Evolutionary conservation across 2,113 vertebrate genomes (phyloP).

Genomic region (Phocoena sinus): DNA sequence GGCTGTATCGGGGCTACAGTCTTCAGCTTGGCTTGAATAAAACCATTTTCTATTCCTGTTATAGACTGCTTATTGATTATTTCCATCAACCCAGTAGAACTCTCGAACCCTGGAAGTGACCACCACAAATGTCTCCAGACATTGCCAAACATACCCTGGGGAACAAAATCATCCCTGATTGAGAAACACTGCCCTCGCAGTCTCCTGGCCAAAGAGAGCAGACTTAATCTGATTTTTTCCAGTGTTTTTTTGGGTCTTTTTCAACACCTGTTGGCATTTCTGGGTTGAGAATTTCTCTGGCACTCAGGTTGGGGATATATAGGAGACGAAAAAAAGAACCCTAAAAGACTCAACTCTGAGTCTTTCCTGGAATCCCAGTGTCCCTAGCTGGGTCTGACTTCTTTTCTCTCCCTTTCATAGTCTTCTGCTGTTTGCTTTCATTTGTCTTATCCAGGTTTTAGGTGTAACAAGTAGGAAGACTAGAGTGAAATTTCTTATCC

Average conservation of each 20-base stretch:
- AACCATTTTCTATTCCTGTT: background rate
- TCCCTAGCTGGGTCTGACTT: background rate
- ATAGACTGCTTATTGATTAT: background rate
- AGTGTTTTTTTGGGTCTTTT: background rate
- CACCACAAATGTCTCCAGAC: background rate
- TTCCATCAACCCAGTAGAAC: background rate
- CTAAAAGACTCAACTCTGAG: background rate
- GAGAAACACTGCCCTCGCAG: background rate
- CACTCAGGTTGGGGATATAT: background rate
- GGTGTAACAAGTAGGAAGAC: background rate
- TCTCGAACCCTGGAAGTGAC: background rate
- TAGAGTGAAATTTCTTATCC: background rate
- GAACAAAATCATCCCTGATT: background rate
- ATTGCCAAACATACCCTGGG: background rate
- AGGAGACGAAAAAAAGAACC: background rate
- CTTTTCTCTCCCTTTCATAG: background rate
- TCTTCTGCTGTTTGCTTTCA: background rate
- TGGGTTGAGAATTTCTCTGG: background rate
- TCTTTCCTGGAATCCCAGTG: background rate
- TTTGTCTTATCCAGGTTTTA: constrained; percentile 10
- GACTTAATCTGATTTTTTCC: background rate
- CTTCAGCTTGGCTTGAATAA: background rate
- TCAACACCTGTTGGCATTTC: background rate
- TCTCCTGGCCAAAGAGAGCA: background rate
- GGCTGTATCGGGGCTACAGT: background rate